Conservation (phyloP, 2,113 vertebrate genomes). For the Varanus salvator region DNA sequence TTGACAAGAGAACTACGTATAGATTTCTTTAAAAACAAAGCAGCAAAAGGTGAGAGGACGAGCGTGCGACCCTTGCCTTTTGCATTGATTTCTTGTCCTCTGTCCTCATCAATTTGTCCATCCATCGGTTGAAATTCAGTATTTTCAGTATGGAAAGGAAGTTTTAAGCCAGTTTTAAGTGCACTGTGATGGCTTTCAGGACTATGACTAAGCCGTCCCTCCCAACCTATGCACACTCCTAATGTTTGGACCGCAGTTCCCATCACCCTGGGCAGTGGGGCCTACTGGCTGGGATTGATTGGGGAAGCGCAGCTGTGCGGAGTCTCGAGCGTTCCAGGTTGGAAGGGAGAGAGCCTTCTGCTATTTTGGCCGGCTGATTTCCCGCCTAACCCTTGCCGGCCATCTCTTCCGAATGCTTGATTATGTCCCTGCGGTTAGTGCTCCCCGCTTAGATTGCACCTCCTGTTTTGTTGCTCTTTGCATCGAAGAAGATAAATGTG, state of each 20-base stretch:
- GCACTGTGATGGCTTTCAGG: background rate
- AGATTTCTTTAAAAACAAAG: background rate
- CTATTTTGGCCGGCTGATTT: too few species aligned
- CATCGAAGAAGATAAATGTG: background rate
- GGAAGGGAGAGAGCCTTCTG: too few species aligned
- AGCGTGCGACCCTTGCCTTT: too few species aligned
- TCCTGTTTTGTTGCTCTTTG: background rate
- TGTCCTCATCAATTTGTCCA: background rate
- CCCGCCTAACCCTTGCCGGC: too few species aligned
- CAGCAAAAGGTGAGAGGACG: background rate
- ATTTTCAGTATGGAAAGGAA: background rate
- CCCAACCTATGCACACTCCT: too few species aligned
- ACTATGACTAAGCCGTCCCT: background rate
- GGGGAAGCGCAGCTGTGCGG: too few species aligned
- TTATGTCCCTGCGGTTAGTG: background rate
- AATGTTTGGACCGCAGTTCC: too few species aligned
- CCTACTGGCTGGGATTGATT: too few species aligned
- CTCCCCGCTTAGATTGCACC: background rate
- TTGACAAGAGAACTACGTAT: background rate
- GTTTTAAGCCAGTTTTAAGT: background rate
- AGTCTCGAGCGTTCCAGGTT: too few species aligned
- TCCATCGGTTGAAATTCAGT: background rate
- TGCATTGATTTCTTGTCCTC: background rate
- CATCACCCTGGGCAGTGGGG: too few species aligned
- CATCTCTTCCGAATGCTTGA: background rate